These are phyloP conservation scores for Muntiacus muntjak DNA, from an alignment of 2,113 vertebrate species.

Conservation along the genomic window DNA sequence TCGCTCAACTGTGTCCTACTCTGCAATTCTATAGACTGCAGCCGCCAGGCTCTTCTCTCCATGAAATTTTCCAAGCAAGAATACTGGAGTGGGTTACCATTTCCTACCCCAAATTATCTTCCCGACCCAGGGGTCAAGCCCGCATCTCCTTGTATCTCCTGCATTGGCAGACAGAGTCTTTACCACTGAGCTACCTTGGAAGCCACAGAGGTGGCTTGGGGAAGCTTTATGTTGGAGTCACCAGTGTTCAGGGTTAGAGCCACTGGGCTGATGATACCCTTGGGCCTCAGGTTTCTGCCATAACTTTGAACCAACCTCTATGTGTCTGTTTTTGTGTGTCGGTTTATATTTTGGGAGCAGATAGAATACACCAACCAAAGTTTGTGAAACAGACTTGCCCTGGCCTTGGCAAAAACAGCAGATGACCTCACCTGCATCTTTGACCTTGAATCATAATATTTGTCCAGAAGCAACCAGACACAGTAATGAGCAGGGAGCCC, in stretches of 20 bases:
- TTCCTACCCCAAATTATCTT: not conserved
- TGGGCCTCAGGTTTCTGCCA: not conserved
- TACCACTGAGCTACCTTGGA: not conserved
- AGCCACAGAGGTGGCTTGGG: not conserved
- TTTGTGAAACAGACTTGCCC: not conserved
- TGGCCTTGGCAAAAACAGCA: slow-evolving; percentile 2
- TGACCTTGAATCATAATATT: not conserved
- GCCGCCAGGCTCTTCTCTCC: not conserved
- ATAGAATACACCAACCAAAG: not conserved
- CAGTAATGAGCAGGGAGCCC: not conserved
- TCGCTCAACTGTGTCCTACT: not conserved
- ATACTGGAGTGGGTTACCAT: not conserved
- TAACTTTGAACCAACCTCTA: not conserved
- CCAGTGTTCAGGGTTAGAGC: not conserved
- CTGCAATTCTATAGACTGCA: fast-evolving
- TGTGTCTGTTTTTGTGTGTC: not conserved
- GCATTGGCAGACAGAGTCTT: not conserved
- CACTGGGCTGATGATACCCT: not conserved
- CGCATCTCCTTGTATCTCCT: not conserved
- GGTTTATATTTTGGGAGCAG: slow-evolving; percentile 10
- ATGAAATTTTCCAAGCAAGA: not conserved
- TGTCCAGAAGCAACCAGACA: not conserved
- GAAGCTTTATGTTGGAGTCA: not conserved
- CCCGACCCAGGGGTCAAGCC: not conserved
- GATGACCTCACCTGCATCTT: slow-evolving; percentile 10